These are phyloP conservation scores for Acronicta aceris DNA, from an alignment of 2,888 invertebrate species.

Conservation along the genomic window DNA sequence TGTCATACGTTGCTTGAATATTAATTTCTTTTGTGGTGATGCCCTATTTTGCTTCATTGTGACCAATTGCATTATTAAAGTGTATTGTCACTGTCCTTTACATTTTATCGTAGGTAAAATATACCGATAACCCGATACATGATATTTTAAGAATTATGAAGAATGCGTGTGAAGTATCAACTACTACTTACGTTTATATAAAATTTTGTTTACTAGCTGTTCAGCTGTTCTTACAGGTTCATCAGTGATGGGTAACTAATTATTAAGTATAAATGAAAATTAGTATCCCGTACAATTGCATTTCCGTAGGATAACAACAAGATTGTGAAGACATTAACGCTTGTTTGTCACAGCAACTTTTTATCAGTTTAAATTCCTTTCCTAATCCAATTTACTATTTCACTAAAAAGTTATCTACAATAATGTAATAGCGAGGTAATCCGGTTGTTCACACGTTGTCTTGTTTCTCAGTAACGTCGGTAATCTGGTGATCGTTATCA, in stretches of 20 bases:
- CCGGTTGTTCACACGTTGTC: slow-evolving; percentile 38
- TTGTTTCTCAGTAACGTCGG: slow-evolving; percentile 43
- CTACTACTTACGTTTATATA: too few relatives aligned
- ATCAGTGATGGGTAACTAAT: too few relatives aligned
- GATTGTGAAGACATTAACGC: too few relatives aligned
- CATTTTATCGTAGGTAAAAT: not conserved
- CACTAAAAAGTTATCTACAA: slow-evolving; percentile 7
- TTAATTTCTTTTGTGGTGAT: slow-evolving; percentile 21
- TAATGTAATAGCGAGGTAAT: slow-evolving; percentile 19
- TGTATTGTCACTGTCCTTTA: not conserved
- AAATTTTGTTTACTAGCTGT: too few relatives aligned
- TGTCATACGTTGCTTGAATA: slow-evolving; percentile 34
- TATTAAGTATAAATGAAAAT: too few relatives aligned
- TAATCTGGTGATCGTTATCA: slow-evolving; percentile 54
- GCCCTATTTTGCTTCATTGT: slow-evolving; percentile 4
- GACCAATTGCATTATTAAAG: not conserved
- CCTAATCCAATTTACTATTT: slow-evolving; percentile 18
- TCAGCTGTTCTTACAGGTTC: too few relatives aligned
- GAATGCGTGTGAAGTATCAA: too few relatives aligned
- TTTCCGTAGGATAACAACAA: too few relatives aligned
- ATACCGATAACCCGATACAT: not conserved
- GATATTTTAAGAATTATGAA: too few relatives aligned
- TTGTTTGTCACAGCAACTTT: not conserved
- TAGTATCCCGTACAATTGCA: too few relatives aligned
- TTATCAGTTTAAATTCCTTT: not conserved